Conservation (phyloP, 1,140 invertebrate species). For the Oncopeltus fasciatus region DNA sequence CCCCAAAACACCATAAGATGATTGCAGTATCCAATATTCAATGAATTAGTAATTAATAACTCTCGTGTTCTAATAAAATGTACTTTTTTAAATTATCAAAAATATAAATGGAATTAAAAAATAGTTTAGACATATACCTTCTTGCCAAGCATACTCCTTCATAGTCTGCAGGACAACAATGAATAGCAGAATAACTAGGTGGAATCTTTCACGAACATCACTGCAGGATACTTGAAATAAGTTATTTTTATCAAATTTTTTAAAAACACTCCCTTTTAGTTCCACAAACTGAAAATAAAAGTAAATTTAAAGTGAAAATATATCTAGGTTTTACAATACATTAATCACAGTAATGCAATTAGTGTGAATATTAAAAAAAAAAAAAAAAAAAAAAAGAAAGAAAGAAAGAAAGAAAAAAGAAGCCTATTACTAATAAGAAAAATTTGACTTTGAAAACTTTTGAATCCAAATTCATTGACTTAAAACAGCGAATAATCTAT, state of each 20-base stretch:
- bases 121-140: conserved; percentile 37
- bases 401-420: not conserved
- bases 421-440: not conserved
- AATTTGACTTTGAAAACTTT: not conserved
- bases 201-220: conserved; percentile 92
- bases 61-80: too few species aligned
- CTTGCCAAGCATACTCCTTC: conserved; percentile 93
- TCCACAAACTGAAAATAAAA: conserved; percentile 78
- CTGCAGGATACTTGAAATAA: conserved; percentile 89
- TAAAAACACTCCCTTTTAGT: conserved; percentile 95
- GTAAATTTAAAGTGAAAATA: not conserved
- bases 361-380: not conserved
- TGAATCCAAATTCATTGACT: not conserved
- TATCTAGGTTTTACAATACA: not conserved
- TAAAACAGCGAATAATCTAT: too few species aligned
- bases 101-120: conserved; percentile 28
- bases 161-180: conserved; percentile 96
- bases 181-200: conserved; percentile 76
- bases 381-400: not conserved
- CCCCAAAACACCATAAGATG: too few species aligned
- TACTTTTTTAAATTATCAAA: too few species aligned
- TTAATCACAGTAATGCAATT: not conserved
- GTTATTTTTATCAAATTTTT: conserved; percentile 98
- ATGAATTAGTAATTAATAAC: too few species aligned
- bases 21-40: too few species aligned